A percentile compares a stretch with the other conserved stretches of the same genome.
Conservation (phyloP, 2,888 invertebrate species). For the Cotesia congregata region DNA sequence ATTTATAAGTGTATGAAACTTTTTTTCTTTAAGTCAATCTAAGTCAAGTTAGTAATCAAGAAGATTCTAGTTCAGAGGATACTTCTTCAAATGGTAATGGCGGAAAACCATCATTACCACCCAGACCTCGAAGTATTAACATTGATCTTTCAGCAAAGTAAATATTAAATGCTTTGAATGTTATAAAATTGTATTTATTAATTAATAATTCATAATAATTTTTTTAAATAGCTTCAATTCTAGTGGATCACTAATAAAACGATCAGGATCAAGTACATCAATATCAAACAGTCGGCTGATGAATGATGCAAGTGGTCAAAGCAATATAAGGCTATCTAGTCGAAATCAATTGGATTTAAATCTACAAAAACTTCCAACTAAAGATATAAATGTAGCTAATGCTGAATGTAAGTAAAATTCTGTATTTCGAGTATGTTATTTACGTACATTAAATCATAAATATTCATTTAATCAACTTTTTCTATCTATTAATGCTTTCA, state of each 20-base stretch:
- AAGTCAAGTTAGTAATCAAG: conserved; percentile 78
- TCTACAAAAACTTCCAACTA: conserved; percentile 68
- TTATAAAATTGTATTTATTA: not conserved
- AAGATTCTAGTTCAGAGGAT: conserved; percentile 87
- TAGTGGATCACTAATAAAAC: conserved; percentile 57
- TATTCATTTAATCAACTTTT: conserved; percentile 23
- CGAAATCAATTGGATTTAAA: conserved; percentile 66
- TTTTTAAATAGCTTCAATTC: conserved; percentile 55
- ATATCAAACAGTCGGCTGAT: conserved; percentile 61
- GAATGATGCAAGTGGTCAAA: conserved; percentile 53
- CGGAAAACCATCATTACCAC: conserved; percentile 75
- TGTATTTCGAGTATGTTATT: conserved; percentile 25
- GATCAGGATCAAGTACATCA: conserved; percentile 60
- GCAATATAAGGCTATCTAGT: conserved; percentile 57
- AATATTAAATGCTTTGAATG: conserved; percentile 9
- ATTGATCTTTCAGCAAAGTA: conserved; percentile 72
- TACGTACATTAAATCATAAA: conserved; percentile 18
- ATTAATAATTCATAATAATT: conserved; percentile 13
- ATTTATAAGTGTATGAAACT: conserved; percentile 43
- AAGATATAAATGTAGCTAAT: conserved; percentile 71
- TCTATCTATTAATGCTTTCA: conserved; percentile 57
- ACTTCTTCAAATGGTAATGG: conserved; percentile 70
- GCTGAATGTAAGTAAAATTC: conserved; percentile 71
- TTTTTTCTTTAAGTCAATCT: conserved; percentile 76
- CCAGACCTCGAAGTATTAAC: conserved; percentile 77